A percentile compares a stretch with the other conserved stretches of the same genome.
Evolutionary conservation across 1,140 invertebrate genomes (phyloP).

Genomic region (Cyrtorhinus lividipennis): DNA sequence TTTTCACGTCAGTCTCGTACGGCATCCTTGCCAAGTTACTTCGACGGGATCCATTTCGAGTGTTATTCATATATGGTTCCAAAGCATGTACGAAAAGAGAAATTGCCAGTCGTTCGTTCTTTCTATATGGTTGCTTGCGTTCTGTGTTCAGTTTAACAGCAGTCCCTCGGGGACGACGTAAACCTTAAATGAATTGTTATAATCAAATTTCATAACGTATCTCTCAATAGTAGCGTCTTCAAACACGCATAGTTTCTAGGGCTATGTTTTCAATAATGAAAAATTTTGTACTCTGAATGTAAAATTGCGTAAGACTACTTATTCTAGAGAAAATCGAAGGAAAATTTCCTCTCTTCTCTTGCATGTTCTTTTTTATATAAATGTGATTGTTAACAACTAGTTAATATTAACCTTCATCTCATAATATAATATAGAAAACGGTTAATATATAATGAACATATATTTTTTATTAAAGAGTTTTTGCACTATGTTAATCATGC

Average conservation of each 20-base stretch:
- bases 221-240: conserved; percentile 12
- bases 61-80: too few species aligned
- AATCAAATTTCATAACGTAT: neutral
- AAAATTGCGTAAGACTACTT: conserved; percentile 18
- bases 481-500: conserved; percentile 25
- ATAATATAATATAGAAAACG: conserved; percentile 13
- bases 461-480: conserved; percentile 24
- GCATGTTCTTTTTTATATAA: conserved; percentile 22
- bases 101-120: too few species aligned
- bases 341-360: conserved; percentile 18
- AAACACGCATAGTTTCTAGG: conserved; percentile 14
- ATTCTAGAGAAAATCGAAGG: conserved; percentile 3
- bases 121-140: too few species aligned
- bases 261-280: neutral
- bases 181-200: neutral
- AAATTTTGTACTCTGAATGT: conserved; percentile 18
- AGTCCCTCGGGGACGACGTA: too few species aligned
- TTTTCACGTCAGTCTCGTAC: too few species aligned
- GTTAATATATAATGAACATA: conserved; percentile 21
- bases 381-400: conserved; percentile 23
- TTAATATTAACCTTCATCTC: conserved; percentile 18
- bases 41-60: too few species aligned
- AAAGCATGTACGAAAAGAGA: too few species aligned
- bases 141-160: too few species aligned
- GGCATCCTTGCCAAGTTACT: too few species aligned